These are phyloP conservation scores for Rugalucina vietnamica DNA, from an alignment of 2,888 invertebrate genomes.

Conservation along the genomic window DNA sequence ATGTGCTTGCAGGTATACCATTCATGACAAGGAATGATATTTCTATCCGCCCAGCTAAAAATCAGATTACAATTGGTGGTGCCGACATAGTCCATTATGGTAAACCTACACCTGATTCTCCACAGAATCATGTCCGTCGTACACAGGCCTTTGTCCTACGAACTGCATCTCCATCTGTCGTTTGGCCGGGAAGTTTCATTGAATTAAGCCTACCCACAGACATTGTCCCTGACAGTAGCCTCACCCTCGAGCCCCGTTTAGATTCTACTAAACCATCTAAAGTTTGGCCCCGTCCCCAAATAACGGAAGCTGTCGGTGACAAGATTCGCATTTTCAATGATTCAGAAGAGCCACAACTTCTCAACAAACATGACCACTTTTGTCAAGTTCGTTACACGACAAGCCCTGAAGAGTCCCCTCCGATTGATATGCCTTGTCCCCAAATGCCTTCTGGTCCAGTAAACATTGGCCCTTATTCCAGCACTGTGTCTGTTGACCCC, in stretches of 20 bases:
- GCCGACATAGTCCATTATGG: conserved; percentile 20
- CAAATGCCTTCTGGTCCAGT: background rate
- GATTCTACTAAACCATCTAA: background rate
- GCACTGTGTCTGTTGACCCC: conserved; percentile 43
- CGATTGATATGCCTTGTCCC: background rate
- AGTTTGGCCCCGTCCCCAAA: conserved; percentile 15
- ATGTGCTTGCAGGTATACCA: conserved; percentile 61
- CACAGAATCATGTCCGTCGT: conserved; percentile 11
- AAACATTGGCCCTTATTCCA: background rate
- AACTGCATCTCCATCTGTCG: background rate
- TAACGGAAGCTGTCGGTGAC: conserved; percentile 38
- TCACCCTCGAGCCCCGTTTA: background rate
- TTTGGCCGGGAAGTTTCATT: conserved; percentile 14
- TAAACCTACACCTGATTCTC: background rate
- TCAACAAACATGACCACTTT: conserved; percentile 48
- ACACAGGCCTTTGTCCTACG: conserved; percentile 14
- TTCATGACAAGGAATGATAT: conserved; percentile 66
- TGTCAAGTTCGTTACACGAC: conserved; percentile 27
- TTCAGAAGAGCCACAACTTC: conserved; percentile 31
- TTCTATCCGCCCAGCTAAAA: conserved; percentile 52
- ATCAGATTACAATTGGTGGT: conserved; percentile 40
- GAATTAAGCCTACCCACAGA: conserved; percentile 12
- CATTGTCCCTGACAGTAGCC: conserved; percentile 4
- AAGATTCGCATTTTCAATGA: conserved; percentile 46
- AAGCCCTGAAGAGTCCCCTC: background rate